Percentiles rank a stretch among this genome's conserved stretches.
phyloP scores from a whole-genome alignment of 2,888 invertebrate genomes.

The Gastracanthus pulcherrimus region DNA sequence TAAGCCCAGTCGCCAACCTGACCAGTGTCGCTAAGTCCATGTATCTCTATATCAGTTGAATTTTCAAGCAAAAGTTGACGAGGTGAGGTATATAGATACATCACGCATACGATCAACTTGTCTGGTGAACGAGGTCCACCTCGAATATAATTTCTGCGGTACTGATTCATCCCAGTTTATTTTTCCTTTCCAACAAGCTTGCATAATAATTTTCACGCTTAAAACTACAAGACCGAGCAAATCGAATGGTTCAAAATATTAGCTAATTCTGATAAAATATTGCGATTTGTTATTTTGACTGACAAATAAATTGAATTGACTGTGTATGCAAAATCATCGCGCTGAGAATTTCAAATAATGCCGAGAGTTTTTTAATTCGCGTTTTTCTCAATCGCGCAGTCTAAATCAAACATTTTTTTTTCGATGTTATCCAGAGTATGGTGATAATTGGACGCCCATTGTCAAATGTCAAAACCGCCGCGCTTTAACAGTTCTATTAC shows the following conservation, averaged over 20 bases:
- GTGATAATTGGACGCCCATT: background rate
- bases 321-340: background rate
- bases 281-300: background rate
- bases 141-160: too few species aligned
- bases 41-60: background rate
- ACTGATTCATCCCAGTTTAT: too few species aligned
- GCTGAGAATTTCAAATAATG: background rate
- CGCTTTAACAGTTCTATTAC: background rate
- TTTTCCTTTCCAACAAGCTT: constrained; percentile 6
- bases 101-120: background rate
- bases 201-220: too few species aligned
- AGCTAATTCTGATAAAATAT: too few species aligned
- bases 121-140: too few species aligned
- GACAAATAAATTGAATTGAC: background rate
- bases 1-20: background rate
- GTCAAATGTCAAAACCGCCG: background rate
- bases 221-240: too few species aligned
- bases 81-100: background rate
- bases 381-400: background rate
- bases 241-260: too few species aligned
- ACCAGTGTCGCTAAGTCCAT: constrained; percentile 14
- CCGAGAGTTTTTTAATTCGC: background rate
- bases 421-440: background rate
- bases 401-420: background rate
- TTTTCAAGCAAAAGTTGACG: background rate